phyloP scores from a whole-genome alignment of 2,113 vertebrate genomes.

The Perca schrenkii region DNA sequence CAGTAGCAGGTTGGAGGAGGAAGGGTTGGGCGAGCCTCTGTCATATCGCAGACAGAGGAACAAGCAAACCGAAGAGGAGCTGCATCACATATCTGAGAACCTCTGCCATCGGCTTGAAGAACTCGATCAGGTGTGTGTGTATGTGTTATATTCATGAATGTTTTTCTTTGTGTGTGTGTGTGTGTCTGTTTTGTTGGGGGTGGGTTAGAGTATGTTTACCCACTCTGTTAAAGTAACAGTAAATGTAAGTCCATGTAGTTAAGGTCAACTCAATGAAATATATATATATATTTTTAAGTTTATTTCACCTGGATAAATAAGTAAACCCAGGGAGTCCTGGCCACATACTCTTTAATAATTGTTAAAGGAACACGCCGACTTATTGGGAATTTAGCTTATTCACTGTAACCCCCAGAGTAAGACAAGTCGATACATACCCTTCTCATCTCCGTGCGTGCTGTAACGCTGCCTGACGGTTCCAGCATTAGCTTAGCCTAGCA shows the following conservation, averaged over 20 bases:
- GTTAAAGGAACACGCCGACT: too few relatives aligned
- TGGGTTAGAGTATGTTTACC: background rate
- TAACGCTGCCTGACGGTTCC: too few relatives aligned
- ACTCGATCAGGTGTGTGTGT: conserved; percentile 88
- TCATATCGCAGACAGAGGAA: conserved; percentile 78
- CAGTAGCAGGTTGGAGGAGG: conserved; percentile 31
- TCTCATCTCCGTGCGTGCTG: too few relatives aligned
- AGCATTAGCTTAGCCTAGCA: too few relatives aligned
- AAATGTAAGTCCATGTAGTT: background rate
- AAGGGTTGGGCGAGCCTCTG: conserved; percentile 66
- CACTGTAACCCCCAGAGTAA: too few relatives aligned
- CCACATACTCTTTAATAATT: background rate
- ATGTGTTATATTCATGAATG: background rate
- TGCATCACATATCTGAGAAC: conserved; percentile 89
- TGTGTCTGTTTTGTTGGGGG: background rate
- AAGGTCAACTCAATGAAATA: background rate
- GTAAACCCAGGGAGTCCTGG: background rate
- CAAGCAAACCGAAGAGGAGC: conserved; percentile 84
- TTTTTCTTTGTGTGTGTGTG: too few relatives aligned
- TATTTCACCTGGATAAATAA: background rate
- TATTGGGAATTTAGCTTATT: too few relatives aligned
- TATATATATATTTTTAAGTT: too few relatives aligned
- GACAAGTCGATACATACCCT: too few relatives aligned
- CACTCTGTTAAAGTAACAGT: too few relatives aligned
- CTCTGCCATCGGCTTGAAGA: conserved; percentile 88